phyloP scores from a whole-genome alignment of 2,113 vertebrate genomes.

The Galeopterus variegatus region DNA sequence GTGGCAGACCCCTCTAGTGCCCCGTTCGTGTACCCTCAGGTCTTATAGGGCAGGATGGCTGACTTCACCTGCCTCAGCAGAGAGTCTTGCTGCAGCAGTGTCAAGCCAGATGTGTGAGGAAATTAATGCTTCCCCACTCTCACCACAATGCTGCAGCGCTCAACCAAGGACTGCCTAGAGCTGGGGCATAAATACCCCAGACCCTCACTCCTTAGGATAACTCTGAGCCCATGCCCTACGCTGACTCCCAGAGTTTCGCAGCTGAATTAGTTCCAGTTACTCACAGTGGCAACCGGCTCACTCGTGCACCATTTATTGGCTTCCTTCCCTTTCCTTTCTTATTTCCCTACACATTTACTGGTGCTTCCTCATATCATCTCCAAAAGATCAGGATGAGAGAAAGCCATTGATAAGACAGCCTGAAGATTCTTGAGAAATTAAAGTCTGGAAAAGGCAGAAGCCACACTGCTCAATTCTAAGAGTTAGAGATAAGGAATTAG shows the following conservation, averaged over 20 bases:
- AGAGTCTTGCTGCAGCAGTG: neutral
- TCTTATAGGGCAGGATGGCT: neutral
- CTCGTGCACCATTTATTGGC: neutral
- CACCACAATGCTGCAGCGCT: neutral
- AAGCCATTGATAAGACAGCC: neutral
- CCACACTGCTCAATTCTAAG: neutral
- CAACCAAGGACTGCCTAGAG: neutral
- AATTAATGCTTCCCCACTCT: neutral
- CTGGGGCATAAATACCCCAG: neutral
- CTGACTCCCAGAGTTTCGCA: neutral
- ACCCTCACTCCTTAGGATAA: neutral
- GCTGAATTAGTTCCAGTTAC: constrained; percentile 7
- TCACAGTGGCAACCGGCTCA: neutral
- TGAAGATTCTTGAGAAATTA: neutral
- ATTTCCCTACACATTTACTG: neutral
- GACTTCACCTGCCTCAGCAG: neutral
- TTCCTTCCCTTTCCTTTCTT: constrained; percentile 42
- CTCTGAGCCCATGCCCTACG: neutral
- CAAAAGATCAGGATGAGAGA: neutral
- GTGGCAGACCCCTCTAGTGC: neutral
- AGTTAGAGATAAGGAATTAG: neutral
- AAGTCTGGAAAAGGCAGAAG: neutral
- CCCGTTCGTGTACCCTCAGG: neutral
- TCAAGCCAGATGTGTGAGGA: neutral
- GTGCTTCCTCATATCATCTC: neutral